Evolutionary conservation across 2,113 vertebrate genomes (phyloP).

Genomic region (Caranx ignobilis): DNA sequence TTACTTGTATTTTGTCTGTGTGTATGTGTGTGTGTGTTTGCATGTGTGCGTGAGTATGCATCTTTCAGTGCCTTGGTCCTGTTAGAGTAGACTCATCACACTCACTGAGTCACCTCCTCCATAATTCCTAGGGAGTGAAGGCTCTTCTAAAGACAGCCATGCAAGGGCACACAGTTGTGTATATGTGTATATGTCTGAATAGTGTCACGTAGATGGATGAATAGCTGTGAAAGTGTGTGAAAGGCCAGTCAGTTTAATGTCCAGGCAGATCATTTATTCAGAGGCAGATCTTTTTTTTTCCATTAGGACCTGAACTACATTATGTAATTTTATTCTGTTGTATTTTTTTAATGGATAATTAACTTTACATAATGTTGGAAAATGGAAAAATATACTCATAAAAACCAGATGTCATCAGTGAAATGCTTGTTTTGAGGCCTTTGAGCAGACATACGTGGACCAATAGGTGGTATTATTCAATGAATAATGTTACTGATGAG

Average conservation of each 20-base stretch:
- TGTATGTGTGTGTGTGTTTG: slow-evolving; percentile 71
- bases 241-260: background rate
- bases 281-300: background rate
- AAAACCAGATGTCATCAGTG: no score
- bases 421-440: no score
- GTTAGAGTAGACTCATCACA: slow-evolving; percentile 45
- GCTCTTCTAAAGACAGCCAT: slow-evolving; percentile 15
- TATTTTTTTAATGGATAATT: no score
- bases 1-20: slow-evolving; percentile 50
- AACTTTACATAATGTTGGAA: no score
- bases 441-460: no score
- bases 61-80: slow-evolving; percentile 36
- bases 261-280: slow-evolving; percentile 5
- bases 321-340: no score
- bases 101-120: slow-evolving; percentile 35
- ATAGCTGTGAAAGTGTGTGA: background rate
- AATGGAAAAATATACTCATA: background rate
- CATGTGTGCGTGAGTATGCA: slow-evolving; percentile 21
- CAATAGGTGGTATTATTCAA: no score
- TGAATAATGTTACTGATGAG: no score
- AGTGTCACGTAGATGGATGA: background rate
- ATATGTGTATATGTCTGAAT: slow-evolving; percentile 51
- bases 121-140: slow-evolving; percentile 24
- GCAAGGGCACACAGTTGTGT: slow-evolving; percentile 6
- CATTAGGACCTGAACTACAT: background rate